phyloP scores from a whole-genome alignment of 2,888 invertebrate genomes.

The Argyresthia albistria region DNA sequence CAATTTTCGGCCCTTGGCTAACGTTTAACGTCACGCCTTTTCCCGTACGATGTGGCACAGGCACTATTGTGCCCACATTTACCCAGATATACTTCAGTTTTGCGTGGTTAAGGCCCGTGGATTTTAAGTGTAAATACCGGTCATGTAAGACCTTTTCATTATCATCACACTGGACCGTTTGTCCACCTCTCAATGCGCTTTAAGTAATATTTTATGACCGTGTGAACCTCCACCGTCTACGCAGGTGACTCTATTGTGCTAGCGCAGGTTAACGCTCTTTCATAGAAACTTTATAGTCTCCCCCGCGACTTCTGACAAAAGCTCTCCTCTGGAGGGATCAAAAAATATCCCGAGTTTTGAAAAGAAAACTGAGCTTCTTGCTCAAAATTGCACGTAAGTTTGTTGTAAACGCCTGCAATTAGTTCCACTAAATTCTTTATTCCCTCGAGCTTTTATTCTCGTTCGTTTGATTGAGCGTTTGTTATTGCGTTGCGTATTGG shows the following conservation, averaged over 20 bases:
- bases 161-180: not conserved
- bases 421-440: conserved; percentile 1
- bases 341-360: conserved; percentile 4
- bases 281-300: conserved; percentile 17
- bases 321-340: conserved; percentile 13
- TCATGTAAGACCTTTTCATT: too few species aligned
- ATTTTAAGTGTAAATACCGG: too few species aligned
- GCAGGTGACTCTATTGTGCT: conserved; percentile 31
- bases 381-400: conserved; percentile 2
- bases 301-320: conserved; percentile 18
- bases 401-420: conserved; percentile 4
- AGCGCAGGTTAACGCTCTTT: conserved; percentile 16
- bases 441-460: too few species aligned
- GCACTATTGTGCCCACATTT: too few species aligned
- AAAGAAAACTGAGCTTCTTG: conserved; percentile 16
- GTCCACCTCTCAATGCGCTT: conserved; percentile 12
- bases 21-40: too few species aligned
- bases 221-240: conserved; percentile 31
- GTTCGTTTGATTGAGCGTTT: too few species aligned
- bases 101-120: too few species aligned
- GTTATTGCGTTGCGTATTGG: too few species aligned
- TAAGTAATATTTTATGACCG: conserved; percentile 37
- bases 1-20: too few species aligned
- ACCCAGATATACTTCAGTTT: too few species aligned
- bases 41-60: too few species aligned